Evolutionary conservation across 2,888 invertebrate genomes (phyloP), one percentile per base, ranked within the genome.

Genomic region (Emmelina monodactyla): DNA sequence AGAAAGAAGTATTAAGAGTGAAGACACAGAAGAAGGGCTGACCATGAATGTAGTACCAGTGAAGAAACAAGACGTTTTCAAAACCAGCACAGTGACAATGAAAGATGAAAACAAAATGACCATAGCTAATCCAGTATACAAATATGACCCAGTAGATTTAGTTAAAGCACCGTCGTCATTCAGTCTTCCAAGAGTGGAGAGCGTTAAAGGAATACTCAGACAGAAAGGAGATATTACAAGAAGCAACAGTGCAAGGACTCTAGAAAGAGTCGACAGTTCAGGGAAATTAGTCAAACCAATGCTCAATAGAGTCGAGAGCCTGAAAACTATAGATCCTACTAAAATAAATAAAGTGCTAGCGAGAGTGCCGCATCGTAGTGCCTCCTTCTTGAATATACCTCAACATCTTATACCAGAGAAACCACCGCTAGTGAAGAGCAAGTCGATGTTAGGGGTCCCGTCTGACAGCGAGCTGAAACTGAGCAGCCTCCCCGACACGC

Each of bases 91-190:
- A 1, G 57, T 79, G 0, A 79, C 79, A 1, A 62, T 73, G 11
- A 79, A 79, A 55, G 71, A 69, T 9, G 79, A 79, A 56, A 45
- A 62, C 0, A 79, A 79, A 44, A 68, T 79, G n/a, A 75, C 76
- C 0, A 73, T 58, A n/a, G 58, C 56, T 1, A 59, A 52, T 41
- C 59, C 69, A 2, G 53, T 75, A 16, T 78, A 78, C 38, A 60
- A 73, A 42, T 79, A 79, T 14, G 72, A 78, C 37, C 75, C 76
- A 2, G 50, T 69, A 13, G 67, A 72, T 5, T 45, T 57, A 1
- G 47, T 78, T 2, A 43, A 53, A 16, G 37, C 73, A 43, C 79
- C 80, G 7, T 69, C 72, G 2, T 53, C 59, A 1, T 40, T 79
- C 2, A 51, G 61, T 12, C 40, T 80, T 16, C 79, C 80, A 1